Conservation (phyloP, 2,888 invertebrate species). For the Cosmia trapezina region DNA sequence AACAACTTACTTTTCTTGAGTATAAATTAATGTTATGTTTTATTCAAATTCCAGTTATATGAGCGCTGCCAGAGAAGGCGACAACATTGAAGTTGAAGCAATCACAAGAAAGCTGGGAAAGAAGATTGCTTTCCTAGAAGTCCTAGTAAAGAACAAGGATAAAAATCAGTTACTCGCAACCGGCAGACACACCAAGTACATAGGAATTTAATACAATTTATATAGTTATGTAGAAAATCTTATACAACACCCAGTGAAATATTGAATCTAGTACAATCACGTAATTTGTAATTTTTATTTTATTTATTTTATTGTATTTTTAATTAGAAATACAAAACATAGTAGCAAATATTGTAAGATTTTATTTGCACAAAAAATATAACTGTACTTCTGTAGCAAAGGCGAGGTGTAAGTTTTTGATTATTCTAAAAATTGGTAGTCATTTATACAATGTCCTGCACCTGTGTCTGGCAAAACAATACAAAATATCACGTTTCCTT, state of each 20-base stretch:
- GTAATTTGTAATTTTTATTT: constrained; percentile 19
- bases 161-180: constrained; percentile 94
- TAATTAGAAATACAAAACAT: constrained; percentile 18
- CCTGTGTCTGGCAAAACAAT: neutral
- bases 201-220: constrained; percentile 65
- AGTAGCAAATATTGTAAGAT: neutral
- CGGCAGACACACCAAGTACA: constrained; percentile 96
- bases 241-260: constrained; percentile 18
- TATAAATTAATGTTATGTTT: neutral
- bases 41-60: constrained; percentile 92
- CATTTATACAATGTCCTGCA: neutral
- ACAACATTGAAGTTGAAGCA: constrained; percentile 94
- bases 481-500: neutral
- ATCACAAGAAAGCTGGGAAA: constrained; percentile 94
- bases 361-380: constrained; percentile 14
- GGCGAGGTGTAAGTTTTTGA: neutral
- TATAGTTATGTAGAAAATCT: constrained; percentile 5
- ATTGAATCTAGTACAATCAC: constrained; percentile 31
- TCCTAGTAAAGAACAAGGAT: constrained; percentile 94
- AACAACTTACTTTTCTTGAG: neutral
- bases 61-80: constrained; percentile 94
- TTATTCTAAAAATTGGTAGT: too few relatives aligned
- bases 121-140: constrained; percentile 95
- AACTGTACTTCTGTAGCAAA: neutral
- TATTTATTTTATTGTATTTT: constrained; percentile 19